These are phyloP conservation scores for Artemia sinica DNA, from an alignment of 2,888 invertebrate genomes.

Conservation along the genomic window DNA sequence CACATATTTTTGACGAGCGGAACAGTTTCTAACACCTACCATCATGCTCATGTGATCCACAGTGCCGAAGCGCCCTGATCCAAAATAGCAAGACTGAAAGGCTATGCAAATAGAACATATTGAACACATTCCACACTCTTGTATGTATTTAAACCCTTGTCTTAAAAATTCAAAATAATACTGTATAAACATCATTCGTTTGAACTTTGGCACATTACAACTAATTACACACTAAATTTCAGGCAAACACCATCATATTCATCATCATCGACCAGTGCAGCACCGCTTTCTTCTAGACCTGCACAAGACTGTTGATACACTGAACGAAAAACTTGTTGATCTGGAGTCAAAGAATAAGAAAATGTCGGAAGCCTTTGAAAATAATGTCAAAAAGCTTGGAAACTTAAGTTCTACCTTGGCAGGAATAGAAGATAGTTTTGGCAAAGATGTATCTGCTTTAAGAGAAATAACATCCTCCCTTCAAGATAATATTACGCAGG, in stretches of 20 bases:
- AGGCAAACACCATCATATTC: background rate
- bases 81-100: too few species aligned
- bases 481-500: background rate
- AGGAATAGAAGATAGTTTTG: background rate
- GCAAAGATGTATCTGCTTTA: background rate
- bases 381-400: constrained; percentile 8
- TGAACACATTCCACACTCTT: too few species aligned
- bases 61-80: too few species aligned
- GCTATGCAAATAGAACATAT: too few species aligned
- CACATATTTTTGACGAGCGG: too few species aligned
- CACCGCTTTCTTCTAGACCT: background rate
- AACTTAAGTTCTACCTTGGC: background rate
- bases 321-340: background rate
- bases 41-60: too few species aligned
- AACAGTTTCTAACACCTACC: too few species aligned
- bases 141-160: too few species aligned
- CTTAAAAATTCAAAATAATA: too few species aligned
- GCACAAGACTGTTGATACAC: constrained; percentile 12
- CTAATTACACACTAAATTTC: too few species aligned
- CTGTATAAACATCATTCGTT: too few species aligned
- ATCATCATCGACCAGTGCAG: background rate
- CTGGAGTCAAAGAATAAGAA: background rate
- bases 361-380: background rate
- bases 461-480: background rate
- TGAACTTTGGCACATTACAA: too few species aligned